Base-by-base conservation (phyloP, 2,113 vertebrate species). In the Nannobrachium achirus region DNA sequence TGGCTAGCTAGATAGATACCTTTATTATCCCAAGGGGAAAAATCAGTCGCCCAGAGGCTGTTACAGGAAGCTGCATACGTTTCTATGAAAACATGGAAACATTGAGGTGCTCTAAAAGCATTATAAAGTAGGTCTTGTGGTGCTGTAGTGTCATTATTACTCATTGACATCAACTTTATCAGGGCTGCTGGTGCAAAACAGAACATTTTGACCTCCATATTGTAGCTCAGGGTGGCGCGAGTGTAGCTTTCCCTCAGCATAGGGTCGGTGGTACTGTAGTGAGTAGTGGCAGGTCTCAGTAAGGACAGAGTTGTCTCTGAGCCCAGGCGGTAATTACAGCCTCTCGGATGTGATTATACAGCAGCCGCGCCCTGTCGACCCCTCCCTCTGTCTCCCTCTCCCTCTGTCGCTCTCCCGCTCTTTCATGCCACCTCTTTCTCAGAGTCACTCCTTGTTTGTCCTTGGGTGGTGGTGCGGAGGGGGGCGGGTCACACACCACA, bases 311-410 rank as follows among this genome's bases (percentile, higher is more conserved):
- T 89, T 86, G 88, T 91, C 81, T 90, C 72, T 69, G 84, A 88
- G 88, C 87, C 87, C 80, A 79, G 83, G 86, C 78, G 10, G 89
- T 92, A 93, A 93, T 93, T 92, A 91, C 85, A 90, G 86, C 85
- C 87, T 91, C 88, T 89, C 77, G 53, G 81, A 90, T 89, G 86
- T 91, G 90, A 92, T 92, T 93, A 92, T 83, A 90, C 84, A 86
- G 89, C 85, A 81, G 81, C 90, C 89, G 76, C 89, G 58, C 91
- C 92, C 91, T 86, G 77, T 51, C 78, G 82, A 87, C 87, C 83
- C 79, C 80, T 83, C 87, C 84, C 82, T 82, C 69, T 1, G 18
- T 63, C 67, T 83, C 73, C 82, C 52, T 50, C 64, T 39, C 61
- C 73, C 67, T 81, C 69, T 73, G 69, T 76, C 62, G 7, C 67